Percentiles rank a stretch among this genome's conserved stretches.
These are phyloP conservation scores for Gymnorhina tibicen DNA, from an alignment of 2,113 vertebrate species.

Conservation along the genomic window DNA sequence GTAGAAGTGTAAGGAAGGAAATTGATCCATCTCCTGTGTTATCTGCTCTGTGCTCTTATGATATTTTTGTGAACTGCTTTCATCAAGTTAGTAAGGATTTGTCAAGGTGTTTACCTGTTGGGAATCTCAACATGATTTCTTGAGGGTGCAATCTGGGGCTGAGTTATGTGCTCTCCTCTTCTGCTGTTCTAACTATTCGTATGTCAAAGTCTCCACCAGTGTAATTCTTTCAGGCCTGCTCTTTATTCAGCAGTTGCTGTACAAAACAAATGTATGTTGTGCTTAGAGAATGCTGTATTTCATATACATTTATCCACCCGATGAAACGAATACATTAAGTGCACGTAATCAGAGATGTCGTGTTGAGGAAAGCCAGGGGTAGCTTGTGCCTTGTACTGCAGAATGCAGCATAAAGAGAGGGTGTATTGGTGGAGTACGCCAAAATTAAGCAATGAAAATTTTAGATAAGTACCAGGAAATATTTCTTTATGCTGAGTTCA, in stretches of 20 bases:
- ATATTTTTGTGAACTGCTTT: slow-evolving; percentile 64
- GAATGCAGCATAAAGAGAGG: neutral
- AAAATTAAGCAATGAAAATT: slow-evolving; percentile 3
- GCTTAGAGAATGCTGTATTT: slow-evolving; percentile 18
- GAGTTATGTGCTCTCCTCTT: slow-evolving; percentile 66
- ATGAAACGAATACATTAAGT: neutral
- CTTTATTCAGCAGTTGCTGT: slow-evolving; percentile 59
- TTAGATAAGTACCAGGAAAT: slow-evolving; percentile 9
- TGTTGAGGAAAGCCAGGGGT: neutral
- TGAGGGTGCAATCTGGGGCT: slow-evolving; percentile 70
- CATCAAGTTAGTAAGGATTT: slow-evolving; percentile 69
- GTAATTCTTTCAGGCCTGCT: slow-evolving; percentile 60
- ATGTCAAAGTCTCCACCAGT: slow-evolving; percentile 48
- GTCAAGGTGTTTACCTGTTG: slow-evolving; percentile 73
- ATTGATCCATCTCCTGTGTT: slow-evolving; percentile 61
- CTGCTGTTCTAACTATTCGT: slow-evolving; percentile 14
- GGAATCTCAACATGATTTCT: slow-evolving; percentile 77
- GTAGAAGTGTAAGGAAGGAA: slow-evolving; percentile 13
- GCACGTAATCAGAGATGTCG: neutral
- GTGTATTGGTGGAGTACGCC: neutral
- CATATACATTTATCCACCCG: neutral
- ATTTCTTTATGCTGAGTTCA: slow-evolving; percentile 21
- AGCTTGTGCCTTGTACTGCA: neutral
- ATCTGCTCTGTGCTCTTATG: slow-evolving; percentile 48
- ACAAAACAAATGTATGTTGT: slow-evolving; percentile 53